phyloP scores from a whole-genome alignment of 2,888 invertebrate genomes.

The Rhogogaster chlorosoma region DNA sequence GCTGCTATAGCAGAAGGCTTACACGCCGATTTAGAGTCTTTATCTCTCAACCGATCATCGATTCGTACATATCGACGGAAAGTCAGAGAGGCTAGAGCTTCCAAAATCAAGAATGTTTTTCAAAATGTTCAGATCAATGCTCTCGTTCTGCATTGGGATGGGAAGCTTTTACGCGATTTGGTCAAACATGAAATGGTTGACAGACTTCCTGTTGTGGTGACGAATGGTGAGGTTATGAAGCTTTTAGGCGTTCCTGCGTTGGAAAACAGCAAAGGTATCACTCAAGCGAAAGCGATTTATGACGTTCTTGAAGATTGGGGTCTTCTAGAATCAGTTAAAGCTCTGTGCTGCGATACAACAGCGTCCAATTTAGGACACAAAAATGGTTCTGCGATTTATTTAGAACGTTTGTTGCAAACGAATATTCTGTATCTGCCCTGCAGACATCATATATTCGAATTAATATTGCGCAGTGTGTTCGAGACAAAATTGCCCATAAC shows the following conservation, averaged over 20 bases:
- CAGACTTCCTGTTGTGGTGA: conserved; percentile 2
- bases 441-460: no score
- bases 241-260: neutral
- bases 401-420: no score
- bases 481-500: no score
- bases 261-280: conserved; percentile 2
- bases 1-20: conserved; percentile 30
- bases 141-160: conserved; percentile 51
- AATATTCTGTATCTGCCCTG: no score
- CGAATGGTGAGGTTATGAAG: conserved; percentile 1
- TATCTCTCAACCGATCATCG: conserved; percentile 42
- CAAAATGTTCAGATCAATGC: neutral
- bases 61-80: conserved; percentile 41
- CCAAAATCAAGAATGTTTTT: conserved; percentile 37
- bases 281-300: conserved; percentile 41
- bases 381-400: neutral
- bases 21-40: neutral
- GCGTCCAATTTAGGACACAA: neutral
- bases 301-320: conserved; percentile 43
- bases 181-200: neutral
- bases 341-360: conserved; percentile 12
- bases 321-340: conserved; percentile 23
- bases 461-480: no score
- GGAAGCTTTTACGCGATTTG: conserved; percentile 30
- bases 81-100: neutral